Evolutionary conservation across 2,113 vertebrate genomes (phyloP).

Genomic region (Engystomops pustulosus): DNA sequence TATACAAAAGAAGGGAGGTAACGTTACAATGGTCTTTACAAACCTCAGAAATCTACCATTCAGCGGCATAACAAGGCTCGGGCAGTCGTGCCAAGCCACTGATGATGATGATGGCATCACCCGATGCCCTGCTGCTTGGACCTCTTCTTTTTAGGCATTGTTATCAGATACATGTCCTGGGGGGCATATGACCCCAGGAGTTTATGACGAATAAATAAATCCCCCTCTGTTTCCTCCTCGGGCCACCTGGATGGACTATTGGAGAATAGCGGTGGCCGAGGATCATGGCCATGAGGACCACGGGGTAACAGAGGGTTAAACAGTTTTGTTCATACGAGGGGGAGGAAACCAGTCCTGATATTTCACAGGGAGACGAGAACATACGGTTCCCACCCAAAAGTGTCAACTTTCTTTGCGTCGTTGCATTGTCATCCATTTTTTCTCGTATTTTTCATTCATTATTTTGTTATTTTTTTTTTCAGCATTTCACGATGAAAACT

Average conservation of each 20-base stretch:
- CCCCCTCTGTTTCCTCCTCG: constrained; percentile 32
- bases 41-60: background rate
- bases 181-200: constrained; percentile 18
- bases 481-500: constrained; percentile 49
- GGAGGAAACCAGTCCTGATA: constrained; percentile 43
- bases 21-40: constrained; percentile 13
- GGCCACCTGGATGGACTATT: constrained; percentile 39
- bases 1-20: constrained; percentile 43
- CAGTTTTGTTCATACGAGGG: constrained; percentile 37
- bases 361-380: constrained; percentile 33
- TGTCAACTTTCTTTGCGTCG: constrained; percentile 37
- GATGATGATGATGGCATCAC: constrained; percentile 14
- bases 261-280: background rate
- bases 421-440: constrained; percentile 27
- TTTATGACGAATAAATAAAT: constrained; percentile 35
- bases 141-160: constrained; percentile 47
- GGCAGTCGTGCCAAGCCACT: constrained; percentile 6
- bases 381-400: constrained; percentile 29
- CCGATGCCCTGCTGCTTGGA: constrained; percentile 21
- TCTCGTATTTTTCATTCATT: background rate
- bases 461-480: too few species aligned
- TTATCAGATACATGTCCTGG: constrained; percentile 44
- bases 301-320: background rate
- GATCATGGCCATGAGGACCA: background rate
- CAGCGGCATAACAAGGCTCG: background rate